Evolutionary conservation across 2,797 vertebrate genomes (phyloP).

Genomic region (Tapirus indicus): DNA sequence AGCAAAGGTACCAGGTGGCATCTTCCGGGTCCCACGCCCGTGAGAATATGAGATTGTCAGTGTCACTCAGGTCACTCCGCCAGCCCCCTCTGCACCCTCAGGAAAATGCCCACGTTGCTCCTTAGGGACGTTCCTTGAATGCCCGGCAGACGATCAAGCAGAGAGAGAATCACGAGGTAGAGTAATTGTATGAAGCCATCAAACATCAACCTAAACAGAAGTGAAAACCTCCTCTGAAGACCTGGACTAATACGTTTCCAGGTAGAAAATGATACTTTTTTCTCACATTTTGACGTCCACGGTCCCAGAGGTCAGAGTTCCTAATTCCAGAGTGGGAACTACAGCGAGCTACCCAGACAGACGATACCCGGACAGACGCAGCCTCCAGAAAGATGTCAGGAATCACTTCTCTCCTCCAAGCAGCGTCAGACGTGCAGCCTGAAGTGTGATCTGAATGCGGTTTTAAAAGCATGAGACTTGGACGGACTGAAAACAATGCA

Average conservation of each 20-base stretch:
- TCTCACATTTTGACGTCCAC: not conserved
- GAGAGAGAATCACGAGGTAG: fast-evolving
- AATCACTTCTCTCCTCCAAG: not conserved
- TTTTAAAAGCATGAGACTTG: not conserved
- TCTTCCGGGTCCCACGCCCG: not conserved
- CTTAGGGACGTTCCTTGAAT: not conserved
- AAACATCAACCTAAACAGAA: not conserved
- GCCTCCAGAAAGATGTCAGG: not conserved
- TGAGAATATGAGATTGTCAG: fast-evolving
- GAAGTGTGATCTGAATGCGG: not conserved
- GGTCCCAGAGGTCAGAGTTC: not conserved
- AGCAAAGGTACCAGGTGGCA: fast-evolving
- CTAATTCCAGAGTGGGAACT: fast-evolving
- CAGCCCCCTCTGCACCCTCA: not conserved
- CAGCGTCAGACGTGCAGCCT: not conserved
- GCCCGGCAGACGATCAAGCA: fast-evolving
- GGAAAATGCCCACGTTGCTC: fast-evolving
- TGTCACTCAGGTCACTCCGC: fast-evolving
- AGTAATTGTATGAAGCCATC: fast-evolving
- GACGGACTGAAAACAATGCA: not conserved
- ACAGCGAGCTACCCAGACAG: not conserved
- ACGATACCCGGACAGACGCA: not conserved
- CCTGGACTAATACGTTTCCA: fast-evolving
- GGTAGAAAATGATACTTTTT: not conserved
- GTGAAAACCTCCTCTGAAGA: no score